Evolutionary conservation across 2,113 vertebrate species (phyloP).

Genomic region (Irena cyanogastra): DNA sequence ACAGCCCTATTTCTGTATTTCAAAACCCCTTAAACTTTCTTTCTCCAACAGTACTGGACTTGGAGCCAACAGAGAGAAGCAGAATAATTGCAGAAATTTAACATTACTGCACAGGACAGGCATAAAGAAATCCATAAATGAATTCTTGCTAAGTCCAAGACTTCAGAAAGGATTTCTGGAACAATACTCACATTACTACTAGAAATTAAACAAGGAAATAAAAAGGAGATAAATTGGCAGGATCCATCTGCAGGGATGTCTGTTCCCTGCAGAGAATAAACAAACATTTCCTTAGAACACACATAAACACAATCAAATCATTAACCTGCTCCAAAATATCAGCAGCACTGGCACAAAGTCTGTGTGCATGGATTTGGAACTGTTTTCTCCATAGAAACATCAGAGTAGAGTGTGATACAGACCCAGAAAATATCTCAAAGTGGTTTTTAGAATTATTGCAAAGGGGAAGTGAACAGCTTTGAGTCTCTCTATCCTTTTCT

Average conservation of each 20-base stretch:
- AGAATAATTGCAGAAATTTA: neutral
- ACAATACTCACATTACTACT: neutral
- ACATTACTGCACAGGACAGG: neutral
- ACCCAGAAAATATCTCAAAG: neutral
- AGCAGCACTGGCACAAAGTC: neutral
- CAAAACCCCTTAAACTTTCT: neutral
- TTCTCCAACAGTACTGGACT: neutral
- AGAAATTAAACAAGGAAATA: neutral
- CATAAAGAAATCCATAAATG: neutral
- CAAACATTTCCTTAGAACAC: neutral
- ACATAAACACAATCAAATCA: neutral
- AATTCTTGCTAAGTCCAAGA: neutral
- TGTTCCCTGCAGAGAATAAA: neutral
- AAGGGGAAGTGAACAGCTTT: neutral
- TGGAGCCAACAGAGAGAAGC: neutral
- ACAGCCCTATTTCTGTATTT: neutral
- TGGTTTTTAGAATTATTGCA: neutral
- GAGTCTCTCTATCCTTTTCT: neutral
- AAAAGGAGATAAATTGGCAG: neutral
- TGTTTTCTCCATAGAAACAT: neutral
- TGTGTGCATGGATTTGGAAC: neutral
- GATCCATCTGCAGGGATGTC: neutral
- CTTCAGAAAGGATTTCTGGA: neutral
- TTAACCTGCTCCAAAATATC: neutral
- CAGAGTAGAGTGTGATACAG: fast-evolving